These are phyloP conservation scores for Tringa solitaria DNA, from an alignment of 2,113 vertebrate genomes.

Conservation along the genomic window DNA sequence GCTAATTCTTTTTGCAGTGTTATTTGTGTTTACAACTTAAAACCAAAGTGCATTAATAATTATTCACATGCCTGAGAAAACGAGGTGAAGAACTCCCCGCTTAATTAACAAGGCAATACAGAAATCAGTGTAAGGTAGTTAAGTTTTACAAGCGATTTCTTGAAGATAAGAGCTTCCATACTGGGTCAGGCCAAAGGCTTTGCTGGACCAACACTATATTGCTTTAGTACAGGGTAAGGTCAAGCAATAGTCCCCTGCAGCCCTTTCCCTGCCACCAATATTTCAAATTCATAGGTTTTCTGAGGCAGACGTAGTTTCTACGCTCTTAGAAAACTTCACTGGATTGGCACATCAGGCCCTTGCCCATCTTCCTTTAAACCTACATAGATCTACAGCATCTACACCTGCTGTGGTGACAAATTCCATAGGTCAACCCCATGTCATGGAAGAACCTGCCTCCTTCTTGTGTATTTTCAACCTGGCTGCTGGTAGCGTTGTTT, in stretches of 20 bases:
- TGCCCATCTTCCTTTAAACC: neutral
- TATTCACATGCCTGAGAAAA: neutral
- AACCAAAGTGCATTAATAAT: neutral
- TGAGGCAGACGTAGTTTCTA: neutral
- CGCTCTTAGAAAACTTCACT: neutral
- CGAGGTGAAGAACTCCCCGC: neutral
- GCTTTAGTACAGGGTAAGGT: neutral
- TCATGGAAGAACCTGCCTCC: neutral
- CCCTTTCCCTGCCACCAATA: neutral
- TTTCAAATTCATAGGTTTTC: neutral
- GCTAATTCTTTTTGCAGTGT: neutral
- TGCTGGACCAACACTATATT: accelerated
- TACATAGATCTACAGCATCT: neutral
- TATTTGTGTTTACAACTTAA: neutral
- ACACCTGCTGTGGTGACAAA: neutral
- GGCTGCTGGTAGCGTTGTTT: neutral
- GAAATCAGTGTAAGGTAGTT: neutral
- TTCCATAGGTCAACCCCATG: neutral
- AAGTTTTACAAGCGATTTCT: neutral
- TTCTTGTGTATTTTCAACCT: neutral
- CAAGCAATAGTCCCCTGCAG: neutral
- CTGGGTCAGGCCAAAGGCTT: neutral
- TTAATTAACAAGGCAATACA: neutral
- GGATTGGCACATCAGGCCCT: neutral
- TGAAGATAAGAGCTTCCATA: neutral